These are phyloP conservation scores for Eulemur rufifrons DNA, from an alignment of 2,113 vertebrate species.

Conservation along the genomic window DNA sequence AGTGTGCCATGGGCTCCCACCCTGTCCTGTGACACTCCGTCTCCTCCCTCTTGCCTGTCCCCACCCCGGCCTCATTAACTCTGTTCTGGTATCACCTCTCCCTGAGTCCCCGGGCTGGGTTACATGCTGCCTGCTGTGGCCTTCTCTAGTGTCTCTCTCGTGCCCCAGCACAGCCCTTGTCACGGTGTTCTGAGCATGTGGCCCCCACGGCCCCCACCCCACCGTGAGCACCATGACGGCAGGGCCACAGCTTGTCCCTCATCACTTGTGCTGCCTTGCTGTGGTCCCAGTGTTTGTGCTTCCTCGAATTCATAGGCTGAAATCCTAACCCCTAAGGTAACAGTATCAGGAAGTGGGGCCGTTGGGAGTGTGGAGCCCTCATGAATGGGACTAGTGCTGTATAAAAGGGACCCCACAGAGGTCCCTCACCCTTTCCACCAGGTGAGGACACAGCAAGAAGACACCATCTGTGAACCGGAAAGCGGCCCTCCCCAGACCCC, in stretches of 20 bases:
- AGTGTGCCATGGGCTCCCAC: accelerated
- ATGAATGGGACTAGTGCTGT: background rate
- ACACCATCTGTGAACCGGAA: background rate
- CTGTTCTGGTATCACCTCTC: background rate
- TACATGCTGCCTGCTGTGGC: accelerated
- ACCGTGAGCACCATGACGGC: accelerated
- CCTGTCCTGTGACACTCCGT: background rate
- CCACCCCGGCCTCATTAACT: background rate
- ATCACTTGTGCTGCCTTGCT: background rate
- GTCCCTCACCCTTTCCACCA: background rate
- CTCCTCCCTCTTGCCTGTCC: too few species aligned
- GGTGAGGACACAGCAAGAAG: background rate
- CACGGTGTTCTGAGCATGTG: background rate
- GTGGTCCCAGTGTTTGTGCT: background rate
- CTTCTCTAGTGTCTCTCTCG: background rate
- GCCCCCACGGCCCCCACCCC: accelerated
- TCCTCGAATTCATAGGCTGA: background rate
- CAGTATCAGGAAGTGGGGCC: too few species aligned
- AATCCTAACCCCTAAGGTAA: background rate
- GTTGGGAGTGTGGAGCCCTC: background rate
- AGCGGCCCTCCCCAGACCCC: background rate
- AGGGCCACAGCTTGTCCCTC: background rate
- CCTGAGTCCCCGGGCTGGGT: background rate
- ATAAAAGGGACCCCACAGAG: background rate
- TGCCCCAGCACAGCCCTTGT: background rate